phyloP scores from a whole-genome alignment of 2,113 vertebrate genomes.

The Colius striatus region DNA sequence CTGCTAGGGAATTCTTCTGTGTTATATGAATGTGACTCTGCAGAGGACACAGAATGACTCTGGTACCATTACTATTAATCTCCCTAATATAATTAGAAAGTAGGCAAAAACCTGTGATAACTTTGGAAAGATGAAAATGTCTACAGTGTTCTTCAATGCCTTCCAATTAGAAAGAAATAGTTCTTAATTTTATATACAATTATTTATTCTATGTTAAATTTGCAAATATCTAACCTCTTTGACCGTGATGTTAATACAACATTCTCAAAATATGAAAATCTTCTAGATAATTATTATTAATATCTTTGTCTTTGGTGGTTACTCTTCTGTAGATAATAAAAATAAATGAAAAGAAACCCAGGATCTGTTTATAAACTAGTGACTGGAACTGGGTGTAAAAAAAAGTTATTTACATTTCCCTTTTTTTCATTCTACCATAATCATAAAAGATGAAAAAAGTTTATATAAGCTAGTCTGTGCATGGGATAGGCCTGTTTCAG shows the following conservation, averaged over 20 bases:
- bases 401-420: background rate
- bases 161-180: background rate
- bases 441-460: background rate
- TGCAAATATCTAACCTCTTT: background rate
- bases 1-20: background rate
- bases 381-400: background rate
- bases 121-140: background rate
- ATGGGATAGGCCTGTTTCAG: background rate
- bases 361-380: background rate
- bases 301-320: background rate
- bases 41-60: background rate
- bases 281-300: background rate
- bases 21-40: background rate
- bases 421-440: background rate
- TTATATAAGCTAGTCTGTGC: background rate
- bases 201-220: background rate
- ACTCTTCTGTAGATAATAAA: background rate
- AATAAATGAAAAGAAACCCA: background rate
- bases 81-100: background rate
- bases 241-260: background rate
- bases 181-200: background rate
- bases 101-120: background rate
- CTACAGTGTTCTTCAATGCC: background rate
- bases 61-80: background rate
- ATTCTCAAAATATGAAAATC: background rate